These are phyloP conservation scores for Tamias sibiricus DNA, from an alignment of 2,113 vertebrate genomes.

Conservation along the genomic window DNA sequence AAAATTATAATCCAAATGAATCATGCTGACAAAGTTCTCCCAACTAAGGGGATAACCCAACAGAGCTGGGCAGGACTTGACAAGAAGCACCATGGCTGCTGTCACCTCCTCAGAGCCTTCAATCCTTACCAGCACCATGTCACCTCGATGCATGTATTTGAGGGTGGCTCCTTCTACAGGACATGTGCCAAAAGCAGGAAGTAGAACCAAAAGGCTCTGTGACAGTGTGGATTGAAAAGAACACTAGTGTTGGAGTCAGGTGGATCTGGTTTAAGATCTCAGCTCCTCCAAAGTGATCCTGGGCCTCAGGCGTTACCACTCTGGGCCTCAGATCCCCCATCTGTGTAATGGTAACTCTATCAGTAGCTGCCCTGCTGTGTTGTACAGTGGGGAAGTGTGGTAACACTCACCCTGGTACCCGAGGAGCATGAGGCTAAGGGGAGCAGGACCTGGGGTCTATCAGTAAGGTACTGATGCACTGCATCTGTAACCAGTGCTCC, in stretches of 20 bases:
- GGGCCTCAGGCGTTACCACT: background rate
- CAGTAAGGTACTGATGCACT: background rate
- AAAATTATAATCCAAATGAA: constrained; percentile 63
- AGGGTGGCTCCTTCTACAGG: background rate
- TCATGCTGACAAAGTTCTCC: background rate
- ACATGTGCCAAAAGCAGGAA: background rate
- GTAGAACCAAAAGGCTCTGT: background rate
- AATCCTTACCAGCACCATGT: background rate
- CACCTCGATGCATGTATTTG: background rate
- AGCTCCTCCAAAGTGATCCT: background rate
- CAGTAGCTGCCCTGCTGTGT: background rate
- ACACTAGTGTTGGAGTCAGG: background rate
- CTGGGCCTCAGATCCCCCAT: background rate
- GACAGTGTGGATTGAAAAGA: background rate
- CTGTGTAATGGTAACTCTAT: background rate
- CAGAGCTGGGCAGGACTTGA: background rate
- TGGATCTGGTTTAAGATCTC: constrained; percentile 18
- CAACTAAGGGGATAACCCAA: background rate
- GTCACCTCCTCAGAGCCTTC: background rate
- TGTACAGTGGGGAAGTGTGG: background rate
- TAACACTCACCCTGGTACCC: background rate
- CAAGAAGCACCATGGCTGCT: background rate
- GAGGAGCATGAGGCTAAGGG: background rate
- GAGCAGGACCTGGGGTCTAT: background rate
- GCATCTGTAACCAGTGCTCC: background rate